These are phyloP conservation scores for Lordiphosa fenestrarum DNA, from an alignment of 2,888 invertebrate species.

Conservation along the genomic window DNA sequence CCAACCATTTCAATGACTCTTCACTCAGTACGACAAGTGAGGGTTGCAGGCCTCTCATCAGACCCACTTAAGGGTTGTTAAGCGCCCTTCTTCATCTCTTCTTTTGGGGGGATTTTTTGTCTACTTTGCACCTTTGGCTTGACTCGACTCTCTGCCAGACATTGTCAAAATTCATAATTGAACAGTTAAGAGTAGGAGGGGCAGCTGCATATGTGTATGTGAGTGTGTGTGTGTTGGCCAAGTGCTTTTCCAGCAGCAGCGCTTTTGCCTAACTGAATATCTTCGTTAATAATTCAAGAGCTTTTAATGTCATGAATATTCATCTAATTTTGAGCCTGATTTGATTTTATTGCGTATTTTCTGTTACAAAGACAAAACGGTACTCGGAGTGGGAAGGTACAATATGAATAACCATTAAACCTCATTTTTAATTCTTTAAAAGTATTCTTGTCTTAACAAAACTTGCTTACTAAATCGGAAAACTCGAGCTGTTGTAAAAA, in stretches of 20 bases:
- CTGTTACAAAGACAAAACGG: slow-evolving; percentile 35
- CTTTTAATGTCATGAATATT: slow-evolving; percentile 75
- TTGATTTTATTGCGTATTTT: slow-evolving; percentile 72
- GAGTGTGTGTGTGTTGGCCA: slow-evolving; percentile 36
- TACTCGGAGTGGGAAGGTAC: neutral
- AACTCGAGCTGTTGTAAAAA: no score
- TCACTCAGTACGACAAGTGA: slow-evolving; percentile 7
- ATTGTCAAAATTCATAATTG: slow-evolving; percentile 73
- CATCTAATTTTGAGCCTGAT: slow-evolving; percentile 71
- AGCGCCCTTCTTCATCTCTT: slow-evolving; percentile 4
- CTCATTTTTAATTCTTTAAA: no score
- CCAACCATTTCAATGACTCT: slow-evolving; percentile 48
- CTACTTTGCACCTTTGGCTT: slow-evolving; percentile 59
- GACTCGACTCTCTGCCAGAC: slow-evolving; percentile 28
- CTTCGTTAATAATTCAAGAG: slow-evolving; percentile 73
- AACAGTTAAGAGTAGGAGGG: slow-evolving; percentile 45
- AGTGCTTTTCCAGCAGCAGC: slow-evolving; percentile 57
- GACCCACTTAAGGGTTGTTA: slow-evolving; percentile 55
- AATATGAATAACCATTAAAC: no score
- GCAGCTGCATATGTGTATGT: slow-evolving; percentile 29
- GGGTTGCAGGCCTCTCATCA: slow-evolving; percentile 30
- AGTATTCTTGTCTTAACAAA: no score
- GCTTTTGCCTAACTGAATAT: slow-evolving; percentile 68
- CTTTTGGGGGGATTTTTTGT: slow-evolving; percentile 32
- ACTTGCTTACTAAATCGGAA: no score